These are phyloP conservation scores for Myripristis jacobus DNA, from an alignment of 2,797 vertebrate species.

Conservation along the genomic window DNA sequence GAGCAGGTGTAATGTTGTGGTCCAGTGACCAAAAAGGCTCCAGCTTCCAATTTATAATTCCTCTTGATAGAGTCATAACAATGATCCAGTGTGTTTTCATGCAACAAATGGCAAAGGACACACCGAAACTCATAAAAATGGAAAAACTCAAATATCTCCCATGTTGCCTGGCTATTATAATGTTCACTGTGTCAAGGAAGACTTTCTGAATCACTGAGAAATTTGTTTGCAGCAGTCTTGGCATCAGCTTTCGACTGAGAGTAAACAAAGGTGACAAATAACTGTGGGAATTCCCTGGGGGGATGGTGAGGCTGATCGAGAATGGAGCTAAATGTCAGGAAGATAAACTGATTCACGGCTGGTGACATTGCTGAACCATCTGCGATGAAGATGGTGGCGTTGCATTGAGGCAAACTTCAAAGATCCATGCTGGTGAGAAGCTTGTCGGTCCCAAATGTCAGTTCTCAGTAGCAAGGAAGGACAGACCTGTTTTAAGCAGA, in stretches of 20 bases:
- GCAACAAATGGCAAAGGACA: not conserved
- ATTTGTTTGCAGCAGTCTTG: not conserved
- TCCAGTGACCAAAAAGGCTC: conserved; percentile 7
- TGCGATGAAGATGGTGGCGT: not conserved
- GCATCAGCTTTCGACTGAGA: not conserved
- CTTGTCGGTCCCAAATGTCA: too few species aligned
- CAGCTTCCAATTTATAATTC: not conserved
- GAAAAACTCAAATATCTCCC: not conserved
- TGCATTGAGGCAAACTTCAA: not conserved
- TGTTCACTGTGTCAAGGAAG: not conserved
- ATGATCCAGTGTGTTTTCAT: not conserved
- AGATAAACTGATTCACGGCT: conserved; percentile 21
- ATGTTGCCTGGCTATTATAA: not conserved
- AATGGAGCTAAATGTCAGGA: conserved; percentile 27
- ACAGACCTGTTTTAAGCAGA: not conserved
- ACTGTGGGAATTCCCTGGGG: conserved; percentile 1
- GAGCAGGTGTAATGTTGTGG: not conserved
- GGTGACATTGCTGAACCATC: not conserved
- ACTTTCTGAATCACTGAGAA: conserved; percentile 8
- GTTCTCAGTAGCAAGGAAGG: too few species aligned
- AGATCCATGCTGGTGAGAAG: not conserved
- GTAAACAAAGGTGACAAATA: conserved; percentile 26
- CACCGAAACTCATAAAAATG: not conserved
- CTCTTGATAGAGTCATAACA: not conserved
- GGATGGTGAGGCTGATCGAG: not conserved